Evolutionary conservation across 2,888 invertebrate species (phyloP).

Genomic region (Peribatodes rhomboidaria): DNA sequence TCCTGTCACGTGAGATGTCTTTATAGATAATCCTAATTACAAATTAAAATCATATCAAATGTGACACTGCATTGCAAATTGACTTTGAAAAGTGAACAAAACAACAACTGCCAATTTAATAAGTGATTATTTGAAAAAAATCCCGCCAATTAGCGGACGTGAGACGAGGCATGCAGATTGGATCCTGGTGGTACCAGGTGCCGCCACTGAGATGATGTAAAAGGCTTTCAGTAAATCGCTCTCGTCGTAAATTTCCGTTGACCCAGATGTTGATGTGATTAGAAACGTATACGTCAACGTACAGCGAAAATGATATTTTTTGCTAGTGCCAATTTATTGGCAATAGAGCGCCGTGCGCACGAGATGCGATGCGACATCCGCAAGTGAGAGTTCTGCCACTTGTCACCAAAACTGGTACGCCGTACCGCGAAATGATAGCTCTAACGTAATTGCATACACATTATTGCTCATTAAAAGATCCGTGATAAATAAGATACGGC

Average conservation of each 20-base stretch:
- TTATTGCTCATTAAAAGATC: conserved; percentile 60
- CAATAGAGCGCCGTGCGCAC: conserved; percentile 75
- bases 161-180: conserved; percentile 65
- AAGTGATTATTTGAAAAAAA: conserved; percentile 62
- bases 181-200: conserved; percentile 83
- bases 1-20: conserved; percentile 69
- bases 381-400: conserved; percentile 84
- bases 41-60: conserved; percentile 69
- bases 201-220: conserved; percentile 75
- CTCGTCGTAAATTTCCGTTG: conserved; percentile 82
- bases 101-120: conserved; percentile 57
- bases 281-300: conserved; percentile 77
- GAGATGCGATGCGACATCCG: conserved; percentile 79
- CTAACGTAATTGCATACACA: conserved; percentile 68
- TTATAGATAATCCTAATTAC: conserved; percentile 75
- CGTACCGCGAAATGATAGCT: conserved; percentile 64
- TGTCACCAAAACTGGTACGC: conserved; percentile 83
- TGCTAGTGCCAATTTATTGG: conserved; percentile 79
- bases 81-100: conserved; percentile 53
- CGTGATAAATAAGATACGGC: conserved; percentile 33
- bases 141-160: conserved; percentile 67
- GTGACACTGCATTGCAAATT: conserved; percentile 72
- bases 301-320: conserved; percentile 82
- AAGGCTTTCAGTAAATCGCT: conserved; percentile 81
- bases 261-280: conserved; percentile 82